These are phyloP conservation scores for Ctenicera cuprea DNA, from an alignment of 2,888 invertebrate species.

Conservation along the genomic window DNA sequence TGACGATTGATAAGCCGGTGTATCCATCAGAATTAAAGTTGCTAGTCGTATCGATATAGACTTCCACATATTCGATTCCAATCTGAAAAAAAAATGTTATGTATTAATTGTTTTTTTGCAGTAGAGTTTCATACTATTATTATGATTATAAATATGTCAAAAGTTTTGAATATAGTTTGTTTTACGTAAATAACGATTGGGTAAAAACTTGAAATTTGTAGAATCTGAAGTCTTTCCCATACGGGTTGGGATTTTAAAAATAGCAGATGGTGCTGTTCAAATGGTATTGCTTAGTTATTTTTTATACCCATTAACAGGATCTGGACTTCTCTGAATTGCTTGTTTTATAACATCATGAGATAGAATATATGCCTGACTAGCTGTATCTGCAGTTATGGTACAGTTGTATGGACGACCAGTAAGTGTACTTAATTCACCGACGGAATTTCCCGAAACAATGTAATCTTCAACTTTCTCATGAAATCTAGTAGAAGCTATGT, in stretches of 20 bases:
- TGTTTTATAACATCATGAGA: slow-evolving; percentile 71
- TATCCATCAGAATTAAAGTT: slow-evolving; percentile 74
- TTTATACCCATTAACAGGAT: slow-evolving; percentile 44
- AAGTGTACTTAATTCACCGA: slow-evolving; percentile 78
- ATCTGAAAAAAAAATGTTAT: slow-evolving; percentile 68
- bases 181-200: too few species aligned
- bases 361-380: slow-evolving; percentile 75
- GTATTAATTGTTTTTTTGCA: too few species aligned
- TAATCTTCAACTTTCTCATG: slow-evolving; percentile 74
- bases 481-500: slow-evolving; percentile 73
- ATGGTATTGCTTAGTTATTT: too few species aligned
- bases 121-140: too few species aligned
- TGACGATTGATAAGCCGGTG: slow-evolving; percentile 75
- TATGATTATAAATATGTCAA: slow-evolving; percentile 10
- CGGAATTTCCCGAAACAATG: slow-evolving; percentile 77
- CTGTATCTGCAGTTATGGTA: slow-evolving; percentile 77
- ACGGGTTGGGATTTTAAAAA: too few species aligned
- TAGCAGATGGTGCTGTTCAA: too few species aligned
- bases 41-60: slow-evolving; percentile 77
- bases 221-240: too few species aligned
- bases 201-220: too few species aligned
- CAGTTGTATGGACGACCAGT: slow-evolving; percentile 76
- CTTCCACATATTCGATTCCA: slow-evolving; percentile 78
- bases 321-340: slow-evolving; percentile 68
- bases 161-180: too few species aligned